phyloP scores from a whole-genome alignment of 2,113 vertebrate genomes.

The Tonatia bakeri region DNA sequence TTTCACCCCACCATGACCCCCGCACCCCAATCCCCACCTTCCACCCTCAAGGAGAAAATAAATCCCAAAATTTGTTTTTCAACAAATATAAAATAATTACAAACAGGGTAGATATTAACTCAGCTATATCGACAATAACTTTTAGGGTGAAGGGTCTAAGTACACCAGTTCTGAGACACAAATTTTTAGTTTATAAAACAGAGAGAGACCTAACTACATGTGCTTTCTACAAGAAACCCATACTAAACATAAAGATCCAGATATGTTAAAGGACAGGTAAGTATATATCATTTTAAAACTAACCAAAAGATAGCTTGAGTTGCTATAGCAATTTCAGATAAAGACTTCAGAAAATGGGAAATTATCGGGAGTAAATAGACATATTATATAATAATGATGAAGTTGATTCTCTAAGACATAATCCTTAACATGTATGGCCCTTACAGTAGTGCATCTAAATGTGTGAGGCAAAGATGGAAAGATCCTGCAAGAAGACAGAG shows the following conservation, averaged over 20 bases:
- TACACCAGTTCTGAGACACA: not conserved
- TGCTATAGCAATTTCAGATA: not conserved
- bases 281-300: not conserved
- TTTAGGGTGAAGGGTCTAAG: not conserved
- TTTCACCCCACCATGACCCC: too few relatives aligned
- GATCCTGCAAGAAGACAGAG: not conserved
- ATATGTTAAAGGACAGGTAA: not conserved
- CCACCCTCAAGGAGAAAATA: not conserved
- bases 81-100: not conserved
- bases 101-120: not conserved
- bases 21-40: too few relatives aligned
- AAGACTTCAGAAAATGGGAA: not conserved
- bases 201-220: not conserved
- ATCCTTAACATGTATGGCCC: not conserved
- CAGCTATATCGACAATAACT: not conserved
- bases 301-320: not conserved
- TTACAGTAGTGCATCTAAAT: not conserved
- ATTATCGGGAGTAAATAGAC: not conserved
- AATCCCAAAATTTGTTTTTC: not conserved
- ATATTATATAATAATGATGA: not conserved
- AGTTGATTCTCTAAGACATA: not conserved
- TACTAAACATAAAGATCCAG: not conserved
- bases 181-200: not conserved
- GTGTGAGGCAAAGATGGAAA: not conserved
- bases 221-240: not conserved